Evolutionary conservation across 2,888 invertebrate genomes (phyloP), one percentile per base, ranked within the genome.

Genomic region (Conus canariensis): DNA sequence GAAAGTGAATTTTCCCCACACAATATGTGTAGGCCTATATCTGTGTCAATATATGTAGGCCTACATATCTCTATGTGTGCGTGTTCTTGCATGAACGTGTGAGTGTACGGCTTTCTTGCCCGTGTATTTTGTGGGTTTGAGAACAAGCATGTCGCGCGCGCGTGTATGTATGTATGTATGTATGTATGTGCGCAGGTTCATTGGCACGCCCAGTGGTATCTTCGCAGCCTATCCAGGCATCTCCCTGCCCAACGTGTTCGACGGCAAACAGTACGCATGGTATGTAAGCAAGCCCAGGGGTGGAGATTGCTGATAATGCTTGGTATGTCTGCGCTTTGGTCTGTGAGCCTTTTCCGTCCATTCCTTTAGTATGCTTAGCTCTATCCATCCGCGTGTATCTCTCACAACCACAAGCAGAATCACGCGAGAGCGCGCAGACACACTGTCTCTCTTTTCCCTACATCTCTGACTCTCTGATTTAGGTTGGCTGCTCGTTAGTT

Each of bases 171-270:
- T 30, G 64, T 85, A 58, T 58, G n/a, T 22, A 19, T 25, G 85
- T 85, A n/a, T 30, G 64, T 85, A 30, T n/a, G 1, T 59, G 60
- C 19, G 14, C 70, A 87, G 87, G 59, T 67, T 87, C 22, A 87
- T 87, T 10, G 87, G 87, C 45, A 87, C 87, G 70, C 87, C 87
- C 6, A 70, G 22, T 22, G 87, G 87, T 5, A 70, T 87, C 16
- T 87, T 87, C 19, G 87, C 87, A 3, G 64, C 87, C 8, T 87
- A 87, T 22, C 87, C 87, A 30, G 87, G 87, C 45, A 87, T 87
- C 16, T 87, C 87, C 22, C 25, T 87, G 64, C 87, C 87, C 67
- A 87, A 87, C 87, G 87, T 70, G 19, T 87, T 87, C 22, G 87
- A 87, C 87, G 67, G 70, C 30, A 87, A 67, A 67, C 25, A 87